Evolutionary conservation across 2,113 vertebrate species (phyloP).

Genomic region (Sterrhoptilus dennistouni): DNA sequence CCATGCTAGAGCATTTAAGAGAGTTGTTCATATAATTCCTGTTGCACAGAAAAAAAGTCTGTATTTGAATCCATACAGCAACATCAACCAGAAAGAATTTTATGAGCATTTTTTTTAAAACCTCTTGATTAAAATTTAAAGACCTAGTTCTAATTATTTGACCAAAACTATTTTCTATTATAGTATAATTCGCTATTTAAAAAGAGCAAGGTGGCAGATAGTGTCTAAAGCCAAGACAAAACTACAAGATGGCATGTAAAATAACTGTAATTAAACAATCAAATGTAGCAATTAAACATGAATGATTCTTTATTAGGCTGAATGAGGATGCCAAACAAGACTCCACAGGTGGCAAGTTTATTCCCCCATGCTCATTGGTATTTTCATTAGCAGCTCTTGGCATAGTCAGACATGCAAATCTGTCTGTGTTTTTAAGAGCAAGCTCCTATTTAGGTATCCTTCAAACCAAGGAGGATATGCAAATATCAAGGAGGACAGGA

Average conservation of each 20-base stretch:
- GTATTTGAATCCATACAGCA: background rate
- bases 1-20: background rate
- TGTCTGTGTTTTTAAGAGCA: background rate
- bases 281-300: conserved; percentile 63
- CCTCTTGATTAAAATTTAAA: background rate
- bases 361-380: background rate
- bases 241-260: conserved; percentile 47
- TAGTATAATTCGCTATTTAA: background rate
- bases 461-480: background rate
- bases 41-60: background rate
- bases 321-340: conserved; percentile 51
- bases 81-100: background rate
- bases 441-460: background rate
- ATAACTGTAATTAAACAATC: conserved; percentile 68
- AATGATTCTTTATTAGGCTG: conserved; percentile 63
- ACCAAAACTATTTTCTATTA: background rate
- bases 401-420: conserved; percentile 3
- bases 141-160: background rate
- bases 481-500: background rate
- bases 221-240: conserved; percentile 36
- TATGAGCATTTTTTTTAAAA: background rate
- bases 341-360: conserved; percentile 58
- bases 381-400: conserved; percentile 53
- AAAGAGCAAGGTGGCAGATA: conserved; percentile 33
- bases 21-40: background rate